Evolutionary conservation across 2,113 vertebrate genomes (phyloP), one percentile per base, ranked within the genome.

Genomic region (Charina bottae): DNA sequence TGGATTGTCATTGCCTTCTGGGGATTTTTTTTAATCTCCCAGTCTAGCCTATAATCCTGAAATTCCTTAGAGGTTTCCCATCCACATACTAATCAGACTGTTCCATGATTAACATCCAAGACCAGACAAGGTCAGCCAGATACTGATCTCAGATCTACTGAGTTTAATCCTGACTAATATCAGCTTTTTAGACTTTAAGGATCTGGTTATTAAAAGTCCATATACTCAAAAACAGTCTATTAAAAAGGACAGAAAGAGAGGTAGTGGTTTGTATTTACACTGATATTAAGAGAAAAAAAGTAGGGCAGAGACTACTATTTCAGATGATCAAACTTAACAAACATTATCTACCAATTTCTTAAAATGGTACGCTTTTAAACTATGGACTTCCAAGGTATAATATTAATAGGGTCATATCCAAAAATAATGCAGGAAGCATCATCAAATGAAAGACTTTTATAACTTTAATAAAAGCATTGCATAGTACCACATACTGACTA

Each of bases 401-500:
- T 72, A 28, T n/a, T 59, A 56, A 88, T 42, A 93, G 19, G 4
- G 26, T 33, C 1, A 21, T 2, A 6, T 88, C 88, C 4, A 24
- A 89, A 72, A 55, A 90, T 15, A 60, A 1, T 54, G 6, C 6
- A 83, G 17, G 54, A 21, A 55, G 4, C 37, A 85, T 12, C 33
- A 33, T 15, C 33, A 78, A 78, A 89, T 53, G 0, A n/a, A 54
- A 24, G 8, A 54, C 11, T 11, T n/a, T 19, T 3, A 2, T 4
- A 78, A 84, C 72, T 91, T 91, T 17, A 9, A 26, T 93, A 89
- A 54, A 94, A 95, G 85, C 92, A 49, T 85, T 17, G 62, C 49
- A 91, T 72, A 53, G 13, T 37, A 88, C 12, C 12, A 62, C 26
- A 72, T 13, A 33, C 13, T 72, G n/a, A 72, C 68, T 72, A 78